Percentiles rank a stretch among this genome's conserved stretches.
Evolutionary conservation across 2,888 invertebrate genomes (phyloP).

Genomic region (Mongoloraphidia duomilia): DNA sequence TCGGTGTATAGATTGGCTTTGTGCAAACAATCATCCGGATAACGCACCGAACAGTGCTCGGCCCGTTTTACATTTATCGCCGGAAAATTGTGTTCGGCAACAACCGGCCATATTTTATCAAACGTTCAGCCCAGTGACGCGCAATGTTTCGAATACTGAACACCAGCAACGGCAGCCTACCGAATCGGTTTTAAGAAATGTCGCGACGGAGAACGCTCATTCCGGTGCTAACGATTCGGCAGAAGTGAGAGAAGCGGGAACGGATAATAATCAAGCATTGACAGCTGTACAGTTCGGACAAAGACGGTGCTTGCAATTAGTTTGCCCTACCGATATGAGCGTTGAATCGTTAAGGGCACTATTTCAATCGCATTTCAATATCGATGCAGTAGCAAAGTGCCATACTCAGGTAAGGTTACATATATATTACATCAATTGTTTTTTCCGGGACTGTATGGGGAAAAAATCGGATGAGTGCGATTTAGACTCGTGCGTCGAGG

Average conservation of each 20-base stretch:
- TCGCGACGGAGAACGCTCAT: constrained; percentile 9
- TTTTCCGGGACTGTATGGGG: not conserved
- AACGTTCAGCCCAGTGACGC: no score
- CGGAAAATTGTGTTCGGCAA: no score
- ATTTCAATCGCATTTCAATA: constrained; percentile 38
- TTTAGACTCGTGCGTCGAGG: not conserved
- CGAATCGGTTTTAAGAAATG: constrained; percentile 17
- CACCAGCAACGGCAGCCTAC: constrained; percentile 14
- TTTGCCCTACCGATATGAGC: constrained; percentile 36
- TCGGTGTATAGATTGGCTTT: no score
- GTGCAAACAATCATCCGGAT: no score
- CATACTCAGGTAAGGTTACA: constrained; percentile 47
- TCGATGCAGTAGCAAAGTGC: constrained; percentile 27
- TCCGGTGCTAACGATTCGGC: no score
- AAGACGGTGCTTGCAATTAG: constrained; percentile 27
- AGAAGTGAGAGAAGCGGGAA: not conserved
- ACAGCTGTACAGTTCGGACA: not conserved
- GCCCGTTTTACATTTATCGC: no score
- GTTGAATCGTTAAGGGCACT: constrained; percentile 42
- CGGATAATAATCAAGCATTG: no score
- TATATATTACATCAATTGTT: not conserved
- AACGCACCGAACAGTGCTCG: no score
- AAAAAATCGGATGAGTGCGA: no score
- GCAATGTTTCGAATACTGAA: constrained; percentile 22
- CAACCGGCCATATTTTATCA: no score